Evolutionary conservation across 2,888 invertebrate species (phyloP), one percentile per base, ranked within the genome.

Genomic region (Pammene aurita): DNA sequence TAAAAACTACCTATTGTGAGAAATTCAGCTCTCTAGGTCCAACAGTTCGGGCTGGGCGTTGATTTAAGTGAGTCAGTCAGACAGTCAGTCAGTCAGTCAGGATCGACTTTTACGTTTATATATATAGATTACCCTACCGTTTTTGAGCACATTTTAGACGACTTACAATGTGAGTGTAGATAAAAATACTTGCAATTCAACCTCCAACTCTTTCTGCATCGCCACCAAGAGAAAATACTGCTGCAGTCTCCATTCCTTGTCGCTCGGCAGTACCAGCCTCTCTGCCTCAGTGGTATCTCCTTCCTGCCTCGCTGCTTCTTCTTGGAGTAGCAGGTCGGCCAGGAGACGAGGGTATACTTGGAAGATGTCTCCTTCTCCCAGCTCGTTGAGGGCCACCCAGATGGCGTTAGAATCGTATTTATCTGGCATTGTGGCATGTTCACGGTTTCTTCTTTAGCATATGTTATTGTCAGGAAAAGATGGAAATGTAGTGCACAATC

Each of bases 141-240:
- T n/a, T n/a, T n/a, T n/a, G n/a, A n/a, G n/a, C n/a, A n/a, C n/a
- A n/a, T n/a, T n/a, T n/a, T n/a, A n/a, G n/a, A n/a, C n/a, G n/a
- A n/a, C n/a, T n/a, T n/a, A n/a, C n/a, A n/a, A n/a, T n/a, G n/a
- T n/a, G n/a, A n/a, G n/a, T n/a, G n/a, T n/a, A n/a, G n/a, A 26
- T 2, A 26, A 26, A 26, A 26, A 73, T 73, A 79, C 78, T 78
- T 74, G 78, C 85, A 76, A 79, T 75, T 87, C 79, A 75, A 72
- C 66, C 61, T 85, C 85, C 76, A 85, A 75, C 72, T 87, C 84
- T 77, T 95, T 93, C 82, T 96, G 96, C 80, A 94, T 88, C 55
- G 94, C 94, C 14, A 96, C 95, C 72, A 96, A 87, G 70, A 92
- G 89, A 80, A 95, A 95, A 80, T 96, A 96, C 80, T 95, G 94